A percentile compares a stretch with the other conserved stretches of the same genome.
Evolutionary conservation across 92 coral and sea anemone species (phyloP).

Genomic region (Pocillopora meandrina): DNA sequence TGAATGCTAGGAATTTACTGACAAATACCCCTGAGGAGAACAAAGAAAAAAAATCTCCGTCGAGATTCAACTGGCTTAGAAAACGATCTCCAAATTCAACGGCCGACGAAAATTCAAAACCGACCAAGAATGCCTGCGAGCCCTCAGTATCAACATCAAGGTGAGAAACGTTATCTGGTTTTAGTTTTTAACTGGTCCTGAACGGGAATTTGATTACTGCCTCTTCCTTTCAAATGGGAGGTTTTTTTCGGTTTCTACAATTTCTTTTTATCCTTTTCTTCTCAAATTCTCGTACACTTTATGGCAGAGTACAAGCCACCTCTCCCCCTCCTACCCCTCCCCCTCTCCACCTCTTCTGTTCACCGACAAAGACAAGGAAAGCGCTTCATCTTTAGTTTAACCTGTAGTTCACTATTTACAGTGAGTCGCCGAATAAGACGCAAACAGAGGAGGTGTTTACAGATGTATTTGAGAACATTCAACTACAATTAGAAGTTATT

Average conservation of each 20-base stretch:
- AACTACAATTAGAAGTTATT: conserved; percentile 66
- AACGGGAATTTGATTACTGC: too few species aligned
- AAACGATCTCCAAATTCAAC: conserved; percentile 1
- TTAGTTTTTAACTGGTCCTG: too few species aligned
- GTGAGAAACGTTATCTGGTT: not conserved
- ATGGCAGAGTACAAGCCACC: too few species aligned
- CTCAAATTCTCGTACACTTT: too few species aligned
- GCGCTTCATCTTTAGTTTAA: not conserved
- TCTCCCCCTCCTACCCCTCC: too few species aligned
- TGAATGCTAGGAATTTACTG: not conserved
- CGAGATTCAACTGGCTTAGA: not conserved
- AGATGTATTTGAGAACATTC: conserved; percentile 65
- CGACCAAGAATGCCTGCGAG: not conserved
- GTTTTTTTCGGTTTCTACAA: too few species aligned
- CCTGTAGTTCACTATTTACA: not conserved
- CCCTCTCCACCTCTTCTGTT: too few species aligned
- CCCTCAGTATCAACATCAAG: not conserved
- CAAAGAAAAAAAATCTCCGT: not conserved
- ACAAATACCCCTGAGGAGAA: not conserved
- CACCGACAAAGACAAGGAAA: too few species aligned
- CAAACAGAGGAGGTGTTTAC: conserved; percentile 27
- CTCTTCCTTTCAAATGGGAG: too few species aligned
- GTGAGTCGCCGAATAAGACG: conserved; percentile 8
- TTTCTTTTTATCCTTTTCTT: too few species aligned
- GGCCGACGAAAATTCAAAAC: not conserved